phyloP scores from a whole-genome alignment of 2,113 vertebrate genomes.

The Lophius piscatorius region DNA sequence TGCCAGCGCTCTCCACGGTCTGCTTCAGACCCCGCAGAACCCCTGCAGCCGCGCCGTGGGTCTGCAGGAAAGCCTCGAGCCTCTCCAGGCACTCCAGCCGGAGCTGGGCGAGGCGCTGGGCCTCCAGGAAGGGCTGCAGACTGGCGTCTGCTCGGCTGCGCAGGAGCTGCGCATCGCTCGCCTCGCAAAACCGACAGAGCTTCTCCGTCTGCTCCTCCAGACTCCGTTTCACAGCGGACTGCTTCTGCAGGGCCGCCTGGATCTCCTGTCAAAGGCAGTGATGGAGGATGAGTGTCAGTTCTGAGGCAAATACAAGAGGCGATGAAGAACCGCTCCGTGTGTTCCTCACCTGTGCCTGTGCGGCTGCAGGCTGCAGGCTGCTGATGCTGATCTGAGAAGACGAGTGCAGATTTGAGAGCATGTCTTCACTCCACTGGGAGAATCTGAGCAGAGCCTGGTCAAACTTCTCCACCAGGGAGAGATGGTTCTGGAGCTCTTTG shows the following conservation, averaged over 20 bases:
- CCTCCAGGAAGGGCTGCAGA: conserved; percentile 88
- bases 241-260: conserved; percentile 76
- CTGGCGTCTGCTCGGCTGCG: conserved; percentile 85
- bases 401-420: conserved; percentile 85
- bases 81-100: conserved; percentile 83
- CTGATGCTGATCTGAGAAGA: conserved; percentile 83
- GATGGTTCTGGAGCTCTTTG: conserved; percentile 82
- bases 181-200: conserved; percentile 81
- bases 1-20: conserved; percentile 86
- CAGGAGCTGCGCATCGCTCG: conserved; percentile 82
- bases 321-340: too few relatives aligned
- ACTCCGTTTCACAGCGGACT: conserved; percentile 74
- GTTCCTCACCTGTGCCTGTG: conserved; percentile 85
- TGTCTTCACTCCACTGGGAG: conserved; percentile 90
- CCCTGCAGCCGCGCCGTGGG: conserved; percentile 69
- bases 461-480: conserved; percentile 84
- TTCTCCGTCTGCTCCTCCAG: conserved; percentile 82
- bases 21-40: conserved; percentile 83
- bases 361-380: conserved; percentile 79
- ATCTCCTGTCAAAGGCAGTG: conserved; percentile 80
- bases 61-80: conserved; percentile 83
- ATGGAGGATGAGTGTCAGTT: too few relatives aligned
- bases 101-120: conserved; percentile 81
- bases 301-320: too few relatives aligned
- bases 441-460: conserved; percentile 87